Evolutionary conservation across 2,797 vertebrate species (phyloP).

Genomic region (Sebastes wilsoni): DNA sequence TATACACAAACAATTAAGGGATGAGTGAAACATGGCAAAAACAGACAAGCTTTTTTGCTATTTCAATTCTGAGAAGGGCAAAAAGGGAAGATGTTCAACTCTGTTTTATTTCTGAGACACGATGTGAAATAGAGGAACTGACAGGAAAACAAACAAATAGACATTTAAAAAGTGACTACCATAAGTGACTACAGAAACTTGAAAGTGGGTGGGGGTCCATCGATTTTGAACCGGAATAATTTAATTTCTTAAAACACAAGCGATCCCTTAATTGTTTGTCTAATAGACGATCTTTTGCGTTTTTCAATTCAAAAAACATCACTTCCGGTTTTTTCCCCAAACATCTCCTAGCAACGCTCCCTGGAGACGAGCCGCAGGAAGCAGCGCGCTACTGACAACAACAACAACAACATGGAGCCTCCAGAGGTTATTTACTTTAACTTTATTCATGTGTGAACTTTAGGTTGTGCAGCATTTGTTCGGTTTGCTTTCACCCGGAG

Average conservation of each 20-base stretch:
- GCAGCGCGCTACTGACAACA: slow-evolving; percentile 33
- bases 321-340: background rate
- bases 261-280: no score
- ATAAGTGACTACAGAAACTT: background rate
- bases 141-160: background rate
- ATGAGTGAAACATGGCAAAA: background rate
- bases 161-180: background rate
- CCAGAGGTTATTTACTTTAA: slow-evolving; percentile 29
- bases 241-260: rapidly evolving
- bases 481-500: rapidly evolving
- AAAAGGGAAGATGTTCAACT: no score
- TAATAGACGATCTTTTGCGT: background rate
- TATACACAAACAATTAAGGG: background rate
- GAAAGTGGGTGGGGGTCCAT: background rate
- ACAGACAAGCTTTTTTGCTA: background rate
- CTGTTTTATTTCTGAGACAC: background rate
- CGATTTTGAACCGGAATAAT: background rate
- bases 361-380: slow-evolving; percentile 51
- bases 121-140: background rate
- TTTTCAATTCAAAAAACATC: background rate
- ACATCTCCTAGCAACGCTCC: slow-evolving; percentile 67
- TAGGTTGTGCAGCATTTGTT: rapidly evolving
- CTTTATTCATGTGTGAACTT: background rate
- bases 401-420: slow-evolving; percentile 54
- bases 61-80: no score